Percentiles rank a stretch among this genome's conserved stretches.
Conservation (phyloP, 2,113 vertebrate species). For the Orcinus orca region DNA sequence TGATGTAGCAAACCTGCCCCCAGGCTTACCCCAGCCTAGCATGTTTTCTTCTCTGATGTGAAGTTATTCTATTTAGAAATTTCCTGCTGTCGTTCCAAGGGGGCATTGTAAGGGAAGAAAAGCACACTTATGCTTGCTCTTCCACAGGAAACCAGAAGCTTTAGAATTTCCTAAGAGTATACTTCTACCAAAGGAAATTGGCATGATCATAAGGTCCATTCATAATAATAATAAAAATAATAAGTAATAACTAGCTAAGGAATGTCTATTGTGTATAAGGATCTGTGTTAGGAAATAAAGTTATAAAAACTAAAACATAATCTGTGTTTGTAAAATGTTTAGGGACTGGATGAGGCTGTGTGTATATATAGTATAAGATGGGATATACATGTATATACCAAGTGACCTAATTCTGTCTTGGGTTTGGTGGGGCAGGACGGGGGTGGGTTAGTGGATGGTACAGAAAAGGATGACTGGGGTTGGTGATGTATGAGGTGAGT, state of each 20-base stretch:
- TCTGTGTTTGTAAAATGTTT: background rate
- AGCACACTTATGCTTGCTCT: background rate
- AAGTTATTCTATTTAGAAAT: background rate
- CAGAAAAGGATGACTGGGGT: background rate
- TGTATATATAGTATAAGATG: too few relatives aligned
- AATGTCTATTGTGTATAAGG: background rate
- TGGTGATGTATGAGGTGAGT: background rate
- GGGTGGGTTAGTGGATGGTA: background rate
- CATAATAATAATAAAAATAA: background rate
- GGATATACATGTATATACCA: too few relatives aligned
- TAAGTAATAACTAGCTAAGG: background rate
- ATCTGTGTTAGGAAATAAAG: background rate
- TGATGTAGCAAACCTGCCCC: background rate
- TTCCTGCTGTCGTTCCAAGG: background rate
- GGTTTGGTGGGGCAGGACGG: background rate
- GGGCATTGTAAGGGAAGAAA: background rate
- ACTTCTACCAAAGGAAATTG: background rate
- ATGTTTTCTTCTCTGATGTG: background rate
- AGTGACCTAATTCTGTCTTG: too few relatives aligned
- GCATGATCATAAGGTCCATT: background rate
- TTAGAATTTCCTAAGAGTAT: background rate
- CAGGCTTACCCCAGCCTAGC: too few relatives aligned
- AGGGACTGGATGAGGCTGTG: background rate
- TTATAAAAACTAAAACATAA: background rate
- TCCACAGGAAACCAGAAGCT: background rate